A percentile compares a stretch with the other conserved stretches of the same genome.
Evolutionary conservation across 2,888 invertebrate genomes (phyloP).

Genomic region (Ochropleura leucogaster): DNA sequence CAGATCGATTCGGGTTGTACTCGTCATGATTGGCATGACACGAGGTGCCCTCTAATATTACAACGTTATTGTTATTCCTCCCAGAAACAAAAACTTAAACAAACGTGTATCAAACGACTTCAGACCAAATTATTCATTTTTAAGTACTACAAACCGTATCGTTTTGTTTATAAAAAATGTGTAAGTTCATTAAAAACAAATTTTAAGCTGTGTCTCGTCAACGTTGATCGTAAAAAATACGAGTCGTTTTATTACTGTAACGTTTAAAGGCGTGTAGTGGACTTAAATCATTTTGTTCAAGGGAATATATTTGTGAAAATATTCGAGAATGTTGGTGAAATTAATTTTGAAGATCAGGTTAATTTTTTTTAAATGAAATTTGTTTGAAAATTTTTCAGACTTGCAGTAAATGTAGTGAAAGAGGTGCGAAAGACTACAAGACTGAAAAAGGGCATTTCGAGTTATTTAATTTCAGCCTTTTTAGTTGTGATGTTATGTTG

Average conservation of each 20-base stretch:
- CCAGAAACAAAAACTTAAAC: too few relatives aligned
- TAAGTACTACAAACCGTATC: conserved; percentile 11
- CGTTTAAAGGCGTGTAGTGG: conserved; percentile 13
- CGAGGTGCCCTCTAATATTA: too few relatives aligned
- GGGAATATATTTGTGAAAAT: not conserved
- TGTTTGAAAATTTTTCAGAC: too few relatives aligned
- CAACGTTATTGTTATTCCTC: too few relatives aligned
- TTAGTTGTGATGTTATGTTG: too few relatives aligned
- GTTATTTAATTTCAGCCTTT: too few relatives aligned
- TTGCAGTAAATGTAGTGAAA: not conserved
- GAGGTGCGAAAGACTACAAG: too few relatives aligned
- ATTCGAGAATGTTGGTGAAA: not conserved
- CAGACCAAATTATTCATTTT: not conserved
- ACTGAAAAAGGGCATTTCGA: too few relatives aligned
- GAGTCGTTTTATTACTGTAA: not conserved
- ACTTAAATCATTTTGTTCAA: conserved; percentile 31
- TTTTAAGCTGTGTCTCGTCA: conserved; percentile 24
- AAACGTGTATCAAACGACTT: too few relatives aligned
- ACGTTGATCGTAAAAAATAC: conserved; percentile 30
- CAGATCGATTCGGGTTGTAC: too few relatives aligned
- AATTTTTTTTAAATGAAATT: not conserved
- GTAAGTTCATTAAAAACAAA: conserved; percentile 37
- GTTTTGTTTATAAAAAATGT: conserved; percentile 14
- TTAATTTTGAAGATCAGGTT: not conserved
- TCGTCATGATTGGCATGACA: too few relatives aligned